Conservation (phyloP, 2,888 invertebrate genomes). For the Dugesia japonica region DNA sequence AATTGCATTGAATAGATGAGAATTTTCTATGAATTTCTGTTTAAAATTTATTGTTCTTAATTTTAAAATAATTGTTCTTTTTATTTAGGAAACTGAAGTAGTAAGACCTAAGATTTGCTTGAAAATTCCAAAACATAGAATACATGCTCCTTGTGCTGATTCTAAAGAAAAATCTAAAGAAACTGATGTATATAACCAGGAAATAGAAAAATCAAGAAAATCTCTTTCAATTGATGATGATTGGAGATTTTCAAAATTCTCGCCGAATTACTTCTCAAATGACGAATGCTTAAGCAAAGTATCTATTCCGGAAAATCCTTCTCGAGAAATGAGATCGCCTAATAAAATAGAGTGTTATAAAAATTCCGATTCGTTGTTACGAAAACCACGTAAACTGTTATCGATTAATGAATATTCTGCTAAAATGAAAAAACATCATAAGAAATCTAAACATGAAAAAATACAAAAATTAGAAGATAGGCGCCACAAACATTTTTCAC, state of each 20-base stretch:
- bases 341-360: not conserved
- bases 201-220: not conserved
- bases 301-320: not conserved
- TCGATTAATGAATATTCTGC: constrained; percentile 3
- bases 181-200: not conserved
- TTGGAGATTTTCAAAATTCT: not conserved
- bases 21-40: no score
- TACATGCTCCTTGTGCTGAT: not conserved
- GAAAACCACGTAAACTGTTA: not conserved
- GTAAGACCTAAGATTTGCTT: not conserved
- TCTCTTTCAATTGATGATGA: not conserved
- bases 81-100: not conserved
- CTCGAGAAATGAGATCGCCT: not conserved
- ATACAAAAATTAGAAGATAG: not conserved
- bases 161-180: not conserved
- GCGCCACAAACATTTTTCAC: not conserved
- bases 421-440: not conserved
- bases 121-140: constrained; percentile 1
- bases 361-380: not conserved
- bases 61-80: no score
- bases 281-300: not conserved
- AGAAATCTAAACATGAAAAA: constrained; percentile 7
- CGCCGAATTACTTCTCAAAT: not conserved
- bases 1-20: no score
- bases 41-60: no score